Evolutionary conservation across 2,113 vertebrate species (phyloP).

Genomic region (Mastomys coucha): DNA sequence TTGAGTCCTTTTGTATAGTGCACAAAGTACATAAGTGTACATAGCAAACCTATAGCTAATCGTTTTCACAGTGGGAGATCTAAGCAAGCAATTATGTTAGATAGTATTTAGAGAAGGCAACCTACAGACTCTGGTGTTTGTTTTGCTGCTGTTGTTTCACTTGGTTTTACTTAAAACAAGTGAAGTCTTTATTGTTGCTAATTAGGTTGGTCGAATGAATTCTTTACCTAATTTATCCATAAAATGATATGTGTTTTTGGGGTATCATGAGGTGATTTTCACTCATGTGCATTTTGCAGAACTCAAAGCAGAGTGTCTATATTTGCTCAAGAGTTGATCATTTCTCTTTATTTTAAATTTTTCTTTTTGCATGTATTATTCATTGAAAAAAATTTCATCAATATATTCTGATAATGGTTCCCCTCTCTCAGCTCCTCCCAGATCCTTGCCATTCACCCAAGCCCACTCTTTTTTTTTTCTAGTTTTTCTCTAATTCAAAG

Average conservation of each 20-base stretch:
- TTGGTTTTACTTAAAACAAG: constrained; percentile 24
- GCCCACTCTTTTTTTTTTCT: neutral
- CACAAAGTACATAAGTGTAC: neutral
- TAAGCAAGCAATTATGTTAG: neutral
- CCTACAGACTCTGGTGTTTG: neutral
- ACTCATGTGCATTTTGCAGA: neutral
- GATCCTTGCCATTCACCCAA: neutral
- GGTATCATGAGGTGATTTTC: neutral
- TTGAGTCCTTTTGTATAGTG: neutral
- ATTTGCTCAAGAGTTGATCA: neutral
- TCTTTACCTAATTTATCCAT: neutral
- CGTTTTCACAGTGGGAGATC: neutral
- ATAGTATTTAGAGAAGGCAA: neutral
- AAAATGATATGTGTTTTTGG: neutral
- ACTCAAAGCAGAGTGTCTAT: neutral
- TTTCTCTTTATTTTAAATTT: neutral
- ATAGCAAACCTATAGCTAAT: neutral
- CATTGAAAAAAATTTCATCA: neutral
- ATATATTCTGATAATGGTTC: neutral
- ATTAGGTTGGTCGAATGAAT: neutral
- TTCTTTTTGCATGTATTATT: neutral
- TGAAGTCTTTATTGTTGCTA: neutral
- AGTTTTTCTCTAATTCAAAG: neutral
- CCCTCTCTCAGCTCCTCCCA: neutral
- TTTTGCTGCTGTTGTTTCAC: neutral